phyloP scores from a whole-genome alignment of 2,113 vertebrate genomes.

The Anoura caudifer region DNA sequence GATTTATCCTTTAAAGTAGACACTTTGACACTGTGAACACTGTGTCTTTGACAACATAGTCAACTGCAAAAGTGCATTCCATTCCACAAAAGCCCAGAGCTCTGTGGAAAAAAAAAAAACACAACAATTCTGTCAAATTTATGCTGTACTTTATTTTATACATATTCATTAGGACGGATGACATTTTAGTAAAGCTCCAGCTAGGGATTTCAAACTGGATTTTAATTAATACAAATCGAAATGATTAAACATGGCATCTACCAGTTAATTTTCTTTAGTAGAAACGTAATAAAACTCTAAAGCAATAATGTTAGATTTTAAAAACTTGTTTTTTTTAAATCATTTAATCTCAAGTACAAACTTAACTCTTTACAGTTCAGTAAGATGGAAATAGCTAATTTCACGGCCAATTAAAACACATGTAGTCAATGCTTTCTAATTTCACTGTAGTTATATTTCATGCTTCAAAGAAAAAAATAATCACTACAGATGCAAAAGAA shows the following conservation, averaged over 20 bases:
- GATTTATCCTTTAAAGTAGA: not conserved
- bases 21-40: not conserved
- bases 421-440: conserved; percentile 34
- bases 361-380: not conserved
- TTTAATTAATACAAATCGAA: conserved; percentile 62
- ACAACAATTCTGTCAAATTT: not conserved
- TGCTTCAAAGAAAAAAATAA: conserved; percentile 59
- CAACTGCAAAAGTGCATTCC: not conserved
- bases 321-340: not conserved
- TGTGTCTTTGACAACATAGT: conserved; percentile 9
- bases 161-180: conserved; percentile 8
- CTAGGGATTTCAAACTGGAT: not conserved
- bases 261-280: conserved; percentile 25
- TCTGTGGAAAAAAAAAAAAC: not conserved
- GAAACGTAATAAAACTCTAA: conserved; percentile 10
- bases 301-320: not conserved
- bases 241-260: not conserved
- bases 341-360: conserved; percentile 11
- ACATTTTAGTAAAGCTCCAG: conserved; percentile 42
- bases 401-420: conserved; percentile 44
- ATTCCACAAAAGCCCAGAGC: not conserved
- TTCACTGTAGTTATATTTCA: conserved; percentile 53
- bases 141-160: not conserved
- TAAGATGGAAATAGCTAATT: conserved; percentile 49
- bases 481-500: conserved; percentile 38